Base-by-base conservation (phyloP, 2,888 invertebrate genomes). In the Nomada goodeniana region DNA sequence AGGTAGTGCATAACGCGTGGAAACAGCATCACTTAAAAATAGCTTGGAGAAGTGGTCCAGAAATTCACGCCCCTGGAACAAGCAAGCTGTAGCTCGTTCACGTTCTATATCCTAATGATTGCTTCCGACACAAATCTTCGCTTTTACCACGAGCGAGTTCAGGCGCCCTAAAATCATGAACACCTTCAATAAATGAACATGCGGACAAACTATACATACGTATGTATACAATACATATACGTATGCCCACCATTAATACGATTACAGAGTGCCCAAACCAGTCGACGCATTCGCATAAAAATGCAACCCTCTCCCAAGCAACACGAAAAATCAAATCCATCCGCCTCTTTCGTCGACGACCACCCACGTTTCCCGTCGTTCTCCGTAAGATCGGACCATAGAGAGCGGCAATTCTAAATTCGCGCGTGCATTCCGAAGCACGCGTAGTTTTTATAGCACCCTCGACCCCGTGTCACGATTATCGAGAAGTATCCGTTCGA, bases 401-500 rank as follows among this genome's bases (percentile, higher is more conserved):
- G 36, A 36, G 0, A 59, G 42, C 64, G 63, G 74, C 26, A 76
- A 76, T 77, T 68, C 76, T 75, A 81, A 80, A 73, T 36, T 65
- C 29, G 13, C 44, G 71, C 47, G 60, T 60, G 36, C 75, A 81
- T 81, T 59, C 36, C 59, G 50, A 5, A 59, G 65, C 72, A 52
- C 69, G 72, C 68, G 68, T 68, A 80, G 61, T 73, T 79, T 85
- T 84, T 79, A 83, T 15, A 61, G 70, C 65, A 64, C 59, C 69
- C 77, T 82, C 26, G 69, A 64, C 71, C 67, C 44, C 53, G 44
- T 68, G 80, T 69, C 71, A 61, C 57, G 64, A 81, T 82, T 52
- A 82, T 83, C 71, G 76, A 80, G 75, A 68, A 76, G 80, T 65
- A 81, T 80, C 82, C 23, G 36, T 47, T 53, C 53, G 69, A 67